phyloP scores from a whole-genome alignment of 2,113 vertebrate species.

The Syngnathus typhle region DNA sequence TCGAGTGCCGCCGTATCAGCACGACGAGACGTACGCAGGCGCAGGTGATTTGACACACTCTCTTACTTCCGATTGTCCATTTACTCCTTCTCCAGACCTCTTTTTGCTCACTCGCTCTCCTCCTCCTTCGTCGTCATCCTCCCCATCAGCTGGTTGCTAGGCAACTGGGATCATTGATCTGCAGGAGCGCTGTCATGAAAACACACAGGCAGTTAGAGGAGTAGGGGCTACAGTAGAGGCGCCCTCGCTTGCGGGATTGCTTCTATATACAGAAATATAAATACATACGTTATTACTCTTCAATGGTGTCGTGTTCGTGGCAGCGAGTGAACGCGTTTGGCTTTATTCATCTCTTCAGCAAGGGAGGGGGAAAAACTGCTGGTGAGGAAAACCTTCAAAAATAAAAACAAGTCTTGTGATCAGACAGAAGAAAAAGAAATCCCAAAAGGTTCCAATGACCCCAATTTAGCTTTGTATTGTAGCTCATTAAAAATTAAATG shows the following conservation, averaged over 20 bases:
- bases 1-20: constrained; percentile 56
- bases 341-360: constrained; percentile 36
- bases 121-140: constrained; percentile 31
- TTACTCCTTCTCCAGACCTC: constrained; percentile 44
- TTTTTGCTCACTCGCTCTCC: constrained; percentile 23
- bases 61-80: constrained; percentile 51
- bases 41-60: constrained; percentile 43
- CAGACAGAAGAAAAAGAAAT: neutral
- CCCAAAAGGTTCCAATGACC: constrained; percentile 20
- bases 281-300: too few species aligned
- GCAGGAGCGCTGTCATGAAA: constrained; percentile 64
- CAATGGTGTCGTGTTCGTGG: constrained; percentile 6
- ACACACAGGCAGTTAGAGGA: constrained; percentile 48
- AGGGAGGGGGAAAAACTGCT: neutral
- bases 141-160: constrained; percentile 66
- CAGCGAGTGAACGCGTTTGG: constrained; percentile 26
- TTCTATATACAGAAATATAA: too few species aligned
- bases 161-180: constrained; percentile 73
- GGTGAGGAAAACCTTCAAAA: neutral
- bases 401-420: constrained; percentile 10
- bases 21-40: constrained; percentile 21
- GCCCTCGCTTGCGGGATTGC: constrained; percentile 35
- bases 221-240: constrained; percentile 48
- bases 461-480: constrained; percentile 30
- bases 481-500: constrained; percentile 26